These are phyloP conservation scores for Rhinella marina DNA, from an alignment of 2,797 vertebrate species.

Conservation along the genomic window DNA sequence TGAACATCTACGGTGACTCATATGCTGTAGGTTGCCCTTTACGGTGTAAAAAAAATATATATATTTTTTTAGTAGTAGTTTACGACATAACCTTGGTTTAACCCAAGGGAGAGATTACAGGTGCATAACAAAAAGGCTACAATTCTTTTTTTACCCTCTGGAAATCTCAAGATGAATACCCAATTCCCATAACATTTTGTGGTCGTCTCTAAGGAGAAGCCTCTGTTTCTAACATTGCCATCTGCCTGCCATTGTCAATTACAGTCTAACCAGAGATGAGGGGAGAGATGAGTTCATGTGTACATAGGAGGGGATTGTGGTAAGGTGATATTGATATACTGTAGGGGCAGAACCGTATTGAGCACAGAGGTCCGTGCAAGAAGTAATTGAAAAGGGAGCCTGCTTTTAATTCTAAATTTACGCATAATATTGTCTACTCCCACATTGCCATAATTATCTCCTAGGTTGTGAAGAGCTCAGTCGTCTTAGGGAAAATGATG, in stretches of 20 bases:
- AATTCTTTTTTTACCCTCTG: conserved; percentile 43
- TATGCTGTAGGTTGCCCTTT: neutral
- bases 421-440: conserved; percentile 29
- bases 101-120: conserved; percentile 54
- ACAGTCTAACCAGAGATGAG: conserved; percentile 34
- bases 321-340: conserved; percentile 44
- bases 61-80: conserved; percentile 20
- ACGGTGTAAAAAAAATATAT: neutral
- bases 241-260: conserved; percentile 55
- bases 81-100: neutral
- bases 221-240: conserved; percentile 26
- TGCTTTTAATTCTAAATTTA: conserved; percentile 41
- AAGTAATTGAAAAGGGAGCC: conserved; percentile 53
- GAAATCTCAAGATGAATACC: conserved; percentile 62
- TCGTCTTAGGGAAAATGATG: conserved; percentile 10
- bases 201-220: conserved; percentile 2
- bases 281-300: conserved; percentile 28
- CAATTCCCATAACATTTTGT: conserved; percentile 56
- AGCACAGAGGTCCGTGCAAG: conserved; percentile 8
- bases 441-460: conserved; percentile 28
- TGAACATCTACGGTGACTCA: neutral
- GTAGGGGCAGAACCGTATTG: conserved; percentile 31
- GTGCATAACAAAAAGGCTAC: conserved; percentile 61
- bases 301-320: conserved; percentile 24
- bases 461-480: neutral